These are phyloP conservation scores for Harmothoe impar DNA, from an alignment of 2,888 invertebrate genomes.

Conservation along the genomic window DNA sequence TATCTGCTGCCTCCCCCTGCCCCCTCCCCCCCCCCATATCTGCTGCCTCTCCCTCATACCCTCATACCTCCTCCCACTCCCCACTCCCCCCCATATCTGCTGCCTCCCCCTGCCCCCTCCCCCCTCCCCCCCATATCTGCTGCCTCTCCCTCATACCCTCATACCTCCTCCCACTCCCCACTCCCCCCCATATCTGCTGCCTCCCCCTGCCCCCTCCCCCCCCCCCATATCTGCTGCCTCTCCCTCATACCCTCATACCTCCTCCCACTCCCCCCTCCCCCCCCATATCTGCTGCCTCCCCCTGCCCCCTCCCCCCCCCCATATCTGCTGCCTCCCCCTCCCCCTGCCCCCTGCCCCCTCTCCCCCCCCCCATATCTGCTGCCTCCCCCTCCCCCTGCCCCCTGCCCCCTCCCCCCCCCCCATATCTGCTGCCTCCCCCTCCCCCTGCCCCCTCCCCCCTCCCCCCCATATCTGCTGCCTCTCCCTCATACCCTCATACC, in stretches of 20 bases:
- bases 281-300: background rate
- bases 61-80: background rate
- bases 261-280: background rate
- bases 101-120: background rate
- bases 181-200: too few relatives aligned
- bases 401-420: too few relatives aligned
- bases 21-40: too few relatives aligned
- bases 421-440: background rate
- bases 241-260: background rate
- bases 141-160: background rate
- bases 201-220: too few relatives aligned
- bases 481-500: too few relatives aligned
- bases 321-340: background rate
- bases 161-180: background rate
- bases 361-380: too few relatives aligned
- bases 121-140: background rate
- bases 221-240: background rate
- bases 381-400: too few relatives aligned
- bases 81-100: too few relatives aligned
- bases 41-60: background rate
- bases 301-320: background rate
- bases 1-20: background rate
- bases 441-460: too few relatives aligned
- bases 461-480: too few relatives aligned
- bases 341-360: too few relatives aligned